Percentiles rank a stretch among this genome's conserved stretches.
These are phyloP conservation scores for Xylophagus ater DNA, from an alignment of 2,888 invertebrate genomes.

Conservation along the genomic window DNA sequence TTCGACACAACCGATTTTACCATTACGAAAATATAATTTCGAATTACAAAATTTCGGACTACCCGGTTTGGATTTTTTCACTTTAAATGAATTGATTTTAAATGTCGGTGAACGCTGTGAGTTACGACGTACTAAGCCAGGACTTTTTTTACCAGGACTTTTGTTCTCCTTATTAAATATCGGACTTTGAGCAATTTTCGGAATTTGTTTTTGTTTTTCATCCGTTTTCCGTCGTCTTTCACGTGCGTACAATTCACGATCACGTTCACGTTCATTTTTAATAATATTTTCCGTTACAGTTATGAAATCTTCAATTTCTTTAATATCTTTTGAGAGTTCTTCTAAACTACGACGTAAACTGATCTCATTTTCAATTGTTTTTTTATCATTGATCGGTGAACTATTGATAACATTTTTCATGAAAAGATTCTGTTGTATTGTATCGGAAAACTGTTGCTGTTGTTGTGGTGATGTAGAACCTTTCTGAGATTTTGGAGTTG, in stretches of 20 bases:
- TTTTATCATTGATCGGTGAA: conserved; percentile 19
- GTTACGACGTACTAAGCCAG: conserved; percentile 19
- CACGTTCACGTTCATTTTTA: conserved; percentile 30
- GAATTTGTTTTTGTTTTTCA: conserved; percentile 15
- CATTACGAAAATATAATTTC: conserved; percentile 36
- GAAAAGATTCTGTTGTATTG: conserved; percentile 34
- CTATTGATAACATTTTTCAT: conserved; percentile 36
- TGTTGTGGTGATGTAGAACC: conserved; percentile 21
- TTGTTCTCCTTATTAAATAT: conserved; percentile 13
- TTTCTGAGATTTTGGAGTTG: conserved; percentile 16
- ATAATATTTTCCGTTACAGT: conserved; percentile 36
- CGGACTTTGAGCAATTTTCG: conserved; percentile 17
- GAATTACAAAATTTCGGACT: conserved; percentile 35
- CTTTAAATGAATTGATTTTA: conserved; percentile 36
- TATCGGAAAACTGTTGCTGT: conserved; percentile 33
- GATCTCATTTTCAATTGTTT: conserved; percentile 29
- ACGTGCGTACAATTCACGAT: conserved; percentile 23
- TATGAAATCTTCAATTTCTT: conserved; percentile 38
- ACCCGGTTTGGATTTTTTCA: conserved; percentile 18
- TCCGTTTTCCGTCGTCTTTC: conserved; percentile 20
- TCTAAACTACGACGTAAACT: conserved; percentile 35
- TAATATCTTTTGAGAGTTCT: conserved; percentile 38
- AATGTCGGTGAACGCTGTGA: conserved; percentile 26
- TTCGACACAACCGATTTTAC: conserved; percentile 37
- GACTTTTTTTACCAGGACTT: conserved; percentile 10